phyloP scores from a whole-genome alignment of 1,140 invertebrate genomes.

The Leptinotarsa defecta region DNA sequence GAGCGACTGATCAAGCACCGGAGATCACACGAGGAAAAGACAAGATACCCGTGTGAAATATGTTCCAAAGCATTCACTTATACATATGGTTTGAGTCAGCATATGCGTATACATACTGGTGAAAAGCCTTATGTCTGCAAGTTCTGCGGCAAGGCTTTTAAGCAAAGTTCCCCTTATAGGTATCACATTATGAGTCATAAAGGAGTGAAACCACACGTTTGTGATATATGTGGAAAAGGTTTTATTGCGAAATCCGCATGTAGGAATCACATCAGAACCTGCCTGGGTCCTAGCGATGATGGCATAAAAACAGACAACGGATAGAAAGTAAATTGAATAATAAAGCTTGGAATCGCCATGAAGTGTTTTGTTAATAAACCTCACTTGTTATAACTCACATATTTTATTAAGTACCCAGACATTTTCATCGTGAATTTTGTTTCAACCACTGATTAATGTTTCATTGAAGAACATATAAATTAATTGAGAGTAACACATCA shows the following conservation, averaged over 20 bases:
- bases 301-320: too few relatives aligned
- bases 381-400: too few relatives aligned
- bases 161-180: conserved; percentile 56
- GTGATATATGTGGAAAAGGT: conserved; percentile 51
- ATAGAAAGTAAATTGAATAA: too few relatives aligned
- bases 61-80: conserved; percentile 60
- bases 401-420: too few relatives aligned
- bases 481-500: too few relatives aligned
- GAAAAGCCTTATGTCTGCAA: conserved; percentile 61
- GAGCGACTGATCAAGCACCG: conserved; percentile 75
- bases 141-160: conserved; percentile 64
- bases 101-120: conserved; percentile 62
- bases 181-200: conserved; percentile 53
- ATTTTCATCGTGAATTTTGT: too few relatives aligned
- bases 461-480: too few relatives aligned
- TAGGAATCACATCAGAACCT: not conserved
- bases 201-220: conserved; percentile 53
- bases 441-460: too few relatives aligned
- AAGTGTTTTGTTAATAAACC: too few relatives aligned
- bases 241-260: conserved; percentile 36
- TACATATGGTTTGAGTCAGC: conserved; percentile 61
- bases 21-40: conserved; percentile 62
- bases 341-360: too few relatives aligned
- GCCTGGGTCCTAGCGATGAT: not conserved
- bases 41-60: conserved; percentile 58